A percentile compares a stretch with the other conserved stretches of the same genome.
phyloP scores from a whole-genome alignment of 2,888 invertebrate species.

The Ophioninae sp. region DNA sequence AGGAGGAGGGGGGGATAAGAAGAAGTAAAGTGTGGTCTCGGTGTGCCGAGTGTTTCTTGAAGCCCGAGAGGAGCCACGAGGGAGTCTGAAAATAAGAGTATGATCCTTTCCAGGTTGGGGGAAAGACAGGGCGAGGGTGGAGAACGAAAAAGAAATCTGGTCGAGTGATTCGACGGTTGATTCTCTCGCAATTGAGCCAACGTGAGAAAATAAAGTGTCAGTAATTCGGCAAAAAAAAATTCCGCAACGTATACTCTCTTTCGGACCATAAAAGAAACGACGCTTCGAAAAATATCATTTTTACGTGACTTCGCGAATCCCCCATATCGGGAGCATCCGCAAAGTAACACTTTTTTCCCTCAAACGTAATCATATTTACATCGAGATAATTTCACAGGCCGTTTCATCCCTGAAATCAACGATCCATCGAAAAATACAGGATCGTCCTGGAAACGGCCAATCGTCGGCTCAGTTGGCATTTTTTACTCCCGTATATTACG shows the following conservation, averaged over 20 bases:
- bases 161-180: conserved; percentile 55
- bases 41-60: conserved; percentile 50
- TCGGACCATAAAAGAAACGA: not conserved
- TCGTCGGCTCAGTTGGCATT: not conserved
- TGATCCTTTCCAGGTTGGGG: conserved; percentile 33
- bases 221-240: conserved; percentile 6
- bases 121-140: conserved; percentile 4
- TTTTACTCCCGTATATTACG: conserved; percentile 13
- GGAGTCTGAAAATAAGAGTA: conserved; percentile 27
- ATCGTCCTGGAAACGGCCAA: not conserved
- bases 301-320: too few relatives aligned
- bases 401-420: not conserved
- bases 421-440: not conserved
- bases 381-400: not conserved
- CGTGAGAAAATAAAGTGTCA: conserved; percentile 30
- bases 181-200: conserved; percentile 30
- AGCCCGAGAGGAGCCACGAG: conserved; percentile 43
- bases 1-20: conserved; percentile 40
- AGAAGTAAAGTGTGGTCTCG: conserved; percentile 52
- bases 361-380: not conserved
- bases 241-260: not conserved
- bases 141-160: conserved; percentile 32
- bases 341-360: not conserved
- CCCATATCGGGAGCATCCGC: not conserved
- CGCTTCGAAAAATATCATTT: too few relatives aligned